Base-by-base conservation (phyloP, 1,140 invertebrate genomes). In the Trachelipus rathkii region DNA sequence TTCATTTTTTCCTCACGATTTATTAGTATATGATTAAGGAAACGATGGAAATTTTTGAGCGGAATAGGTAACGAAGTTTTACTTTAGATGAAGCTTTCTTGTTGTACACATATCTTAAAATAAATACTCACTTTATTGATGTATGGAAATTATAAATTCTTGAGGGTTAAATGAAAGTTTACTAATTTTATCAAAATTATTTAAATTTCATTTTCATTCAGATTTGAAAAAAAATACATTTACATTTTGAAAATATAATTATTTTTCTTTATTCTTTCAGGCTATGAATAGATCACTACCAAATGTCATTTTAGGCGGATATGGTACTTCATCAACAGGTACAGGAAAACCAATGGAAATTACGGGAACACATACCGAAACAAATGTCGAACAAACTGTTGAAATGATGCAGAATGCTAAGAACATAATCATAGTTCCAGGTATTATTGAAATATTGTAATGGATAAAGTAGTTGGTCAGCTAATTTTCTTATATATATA, bases 241-340 rank as follows among this genome's bases (percentile, higher is more conserved):
- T 60, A 60, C 50, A 19, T 60, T 71, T n/a, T n/a, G n/a, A n/a
- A n/a, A n/a, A n/a, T n/a, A n/a, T n/a, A n/a, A n/a, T n/a, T n/a
- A n/a, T n/a, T n/a, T n/a, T n/a, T n/a, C n/a, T n/a, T n/a, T n/a
- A n/a, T n/a, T n/a, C n/a, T 79, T 79, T 7, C 80, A 92, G 92
- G 94, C 94, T 7, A 96, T 96, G 94, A 96, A 96, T 85, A 86
- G 94, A 33, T 95, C 93, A 2, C 85, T 96, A 9, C 89, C 92
- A 0, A 96, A 94, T 85, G 94, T 96, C 0, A 95, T 96, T 82
- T 85, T 96, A 71, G 94, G 94, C 50, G 94, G 94, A 9, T 94
- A 92, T 84, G 93, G 93, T 53, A 93, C 93, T 6, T 89, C 89
- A 10, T 89, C 90, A 1, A 90, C 89, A 10, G 88, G 89, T 68